These are phyloP conservation scores for Mythimna impura DNA, from an alignment of 2,888 invertebrate genomes.

Conservation along the genomic window DNA sequence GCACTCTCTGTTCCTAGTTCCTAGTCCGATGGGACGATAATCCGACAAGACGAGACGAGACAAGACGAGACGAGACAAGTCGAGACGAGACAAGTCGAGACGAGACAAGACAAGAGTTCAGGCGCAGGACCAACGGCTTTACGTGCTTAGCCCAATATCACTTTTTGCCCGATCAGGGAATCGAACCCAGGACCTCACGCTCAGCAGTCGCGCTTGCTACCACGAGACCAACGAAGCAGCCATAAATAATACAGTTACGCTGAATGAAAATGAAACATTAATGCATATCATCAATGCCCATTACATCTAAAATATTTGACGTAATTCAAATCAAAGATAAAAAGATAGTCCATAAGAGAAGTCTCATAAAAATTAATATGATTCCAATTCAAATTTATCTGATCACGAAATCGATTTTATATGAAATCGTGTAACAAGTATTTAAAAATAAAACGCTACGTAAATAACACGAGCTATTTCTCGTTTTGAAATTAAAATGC, in stretches of 20 bases:
- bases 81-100: too few relatives aligned
- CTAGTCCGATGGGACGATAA: too few relatives aligned
- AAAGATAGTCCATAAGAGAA: conserved; percentile 45
- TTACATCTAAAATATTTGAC: conserved; percentile 44
- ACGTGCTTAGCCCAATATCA: too few relatives aligned
- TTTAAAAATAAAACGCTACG: conserved; percentile 53
- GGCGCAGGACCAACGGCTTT: too few relatives aligned
- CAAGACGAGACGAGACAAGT: too few relatives aligned
- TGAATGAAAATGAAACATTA: conserved; percentile 31
- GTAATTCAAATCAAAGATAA: conserved; percentile 45
- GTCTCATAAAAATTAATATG: conserved; percentile 47
- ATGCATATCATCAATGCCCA: conserved; percentile 27
- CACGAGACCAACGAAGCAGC: too few relatives aligned
- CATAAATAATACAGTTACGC: conserved; percentile 7
- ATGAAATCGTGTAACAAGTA: conserved; percentile 50
- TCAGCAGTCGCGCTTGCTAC: too few relatives aligned
- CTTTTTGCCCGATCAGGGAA: too few relatives aligned
- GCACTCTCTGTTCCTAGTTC: too few relatives aligned
- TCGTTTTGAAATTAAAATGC: conserved; percentile 66
- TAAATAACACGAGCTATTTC: conserved; percentile 62
- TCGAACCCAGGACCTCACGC: too few relatives aligned
- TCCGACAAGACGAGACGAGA: too few relatives aligned
- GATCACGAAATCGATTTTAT: conserved; percentile 64
- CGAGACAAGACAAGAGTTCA: too few relatives aligned
- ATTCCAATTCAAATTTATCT: conserved; percentile 57